Conservation (phyloP, 2,888 invertebrate species). For the Microdon myrmicae region DNA sequence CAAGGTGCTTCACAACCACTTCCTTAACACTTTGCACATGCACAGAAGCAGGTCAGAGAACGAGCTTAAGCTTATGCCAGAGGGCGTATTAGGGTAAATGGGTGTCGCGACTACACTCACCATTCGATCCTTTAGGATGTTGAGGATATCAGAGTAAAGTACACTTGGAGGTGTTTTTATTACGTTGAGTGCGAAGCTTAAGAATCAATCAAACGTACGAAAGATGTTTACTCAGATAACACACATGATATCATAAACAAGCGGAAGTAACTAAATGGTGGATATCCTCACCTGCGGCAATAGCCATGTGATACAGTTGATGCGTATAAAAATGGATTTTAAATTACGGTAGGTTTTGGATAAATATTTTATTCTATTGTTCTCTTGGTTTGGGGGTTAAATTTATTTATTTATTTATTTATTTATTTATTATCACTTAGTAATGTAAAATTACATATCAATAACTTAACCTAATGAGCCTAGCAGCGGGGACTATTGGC, state of each 20-base stretch:
- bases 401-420: too few relatives aligned
- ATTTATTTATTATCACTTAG: too few relatives aligned
- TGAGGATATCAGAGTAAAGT: constrained; percentile 29
- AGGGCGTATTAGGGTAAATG: constrained; percentile 47
- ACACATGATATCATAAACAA: constrained; percentile 24
- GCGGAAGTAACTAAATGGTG: constrained; percentile 37
- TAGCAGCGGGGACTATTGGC: too few relatives aligned
- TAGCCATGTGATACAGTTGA: too few relatives aligned
- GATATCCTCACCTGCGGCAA: constrained; percentile 25
- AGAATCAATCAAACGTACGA: constrained; percentile 10
- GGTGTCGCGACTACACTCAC: constrained; percentile 46
- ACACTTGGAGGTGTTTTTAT: constrained; percentile 35
- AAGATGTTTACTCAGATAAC: constrained; percentile 37
- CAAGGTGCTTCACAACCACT: constrained; percentile 38
- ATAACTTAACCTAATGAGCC: too few relatives aligned
- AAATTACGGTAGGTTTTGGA: too few relatives aligned
- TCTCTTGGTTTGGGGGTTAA: too few relatives aligned
- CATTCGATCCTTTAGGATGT: constrained; percentile 10
- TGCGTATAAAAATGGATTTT: too few relatives aligned
- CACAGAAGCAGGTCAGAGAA: constrained; percentile 23
- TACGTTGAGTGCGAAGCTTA: constrained; percentile 7
- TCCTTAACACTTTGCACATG: constrained; percentile 16
- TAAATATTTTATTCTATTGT: too few relatives aligned
- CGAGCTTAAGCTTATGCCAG: constrained; percentile 48
- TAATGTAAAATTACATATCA: too few relatives aligned